Evolutionary conservation across 2,113 vertebrate species (phyloP).

Genomic region (Platysteira castanea): DNA sequence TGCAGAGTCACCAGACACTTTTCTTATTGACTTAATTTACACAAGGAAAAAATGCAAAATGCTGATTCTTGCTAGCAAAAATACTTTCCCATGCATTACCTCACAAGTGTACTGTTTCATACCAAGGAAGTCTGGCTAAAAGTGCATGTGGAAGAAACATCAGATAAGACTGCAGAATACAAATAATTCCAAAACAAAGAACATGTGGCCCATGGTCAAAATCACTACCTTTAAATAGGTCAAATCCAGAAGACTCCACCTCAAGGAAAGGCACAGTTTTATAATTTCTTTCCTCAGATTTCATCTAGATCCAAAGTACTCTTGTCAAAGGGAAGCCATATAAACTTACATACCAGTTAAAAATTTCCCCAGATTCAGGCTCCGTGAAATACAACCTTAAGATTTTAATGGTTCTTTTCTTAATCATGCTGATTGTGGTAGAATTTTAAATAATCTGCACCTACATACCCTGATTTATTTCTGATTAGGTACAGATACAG

Average conservation of each 20-base stretch:
- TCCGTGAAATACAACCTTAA: not conserved
- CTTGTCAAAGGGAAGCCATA: not conserved
- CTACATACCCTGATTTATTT: not conserved
- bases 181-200: not conserved
- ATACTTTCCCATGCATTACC: not conserved
- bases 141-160: not conserved
- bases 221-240: not conserved
- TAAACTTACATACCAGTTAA: not conserved
- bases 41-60: not conserved
- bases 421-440: not conserved
- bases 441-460: not conserved
- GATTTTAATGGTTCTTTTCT: not conserved
- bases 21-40: not conserved
- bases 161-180: not conserved
- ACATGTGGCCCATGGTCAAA: not conserved
- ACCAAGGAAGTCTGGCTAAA: not conserved
- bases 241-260: not conserved
- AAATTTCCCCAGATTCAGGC: not conserved
- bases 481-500: not conserved
- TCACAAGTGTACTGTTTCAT: not conserved
- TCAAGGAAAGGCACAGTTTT: not conserved
- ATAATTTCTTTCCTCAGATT: not conserved
- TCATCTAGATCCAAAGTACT: not conserved
- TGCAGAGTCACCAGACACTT: not conserved
- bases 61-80: not conserved